Base-by-base conservation (phyloP, 2,797 vertebrate genomes). In the Novumbra hubbsi region DNA sequence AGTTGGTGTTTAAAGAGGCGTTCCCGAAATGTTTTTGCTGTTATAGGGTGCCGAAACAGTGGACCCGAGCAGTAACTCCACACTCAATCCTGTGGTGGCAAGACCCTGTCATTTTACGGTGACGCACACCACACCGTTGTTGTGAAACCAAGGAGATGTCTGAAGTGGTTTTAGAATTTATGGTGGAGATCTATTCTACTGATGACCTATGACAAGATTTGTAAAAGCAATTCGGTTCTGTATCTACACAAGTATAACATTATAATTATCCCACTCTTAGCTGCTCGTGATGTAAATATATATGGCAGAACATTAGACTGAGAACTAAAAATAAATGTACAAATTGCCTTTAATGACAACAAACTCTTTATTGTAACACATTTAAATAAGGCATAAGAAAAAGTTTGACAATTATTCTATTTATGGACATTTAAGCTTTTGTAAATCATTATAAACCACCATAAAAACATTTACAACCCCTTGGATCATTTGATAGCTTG, bases 21-120 rank as follows among this genome's bases (percentile, higher is more conserved):
- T 38, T 38, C 34, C 34, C 34, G 0, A 38, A 6, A 52, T 52
- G 16, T 52, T 52, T 52, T n/a, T 19, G 49, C 17, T 7, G 49
- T 52, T 19, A 52, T 52, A 8, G 50, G 30, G 21, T 79, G 84
- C 77, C 84, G 88, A 82, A 80, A 73, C 32, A 62, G 15, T 70
- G 81, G 77, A 85, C 79, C 19, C 70, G 81, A 75, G 77, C 71
- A 71, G 70, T 86, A 49, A 76, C 66, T 81, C 75, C 72, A 64
- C 74, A 76, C 77, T 85, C 80, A 79, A 80, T 55, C n/a, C 50
- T 55, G 14, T 76, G 81, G 83, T 80, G 81, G 45, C 17, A 55
- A 73, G 78, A 84, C 73, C 80, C 85, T 83, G 76, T 73, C n/a
- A 77, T 86, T 84, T 80, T 79, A 38, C 76, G 19, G 6, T n/a